Conservation (phyloP, 2,888 invertebrate genomes). For the Cylloceria caligata region DNA sequence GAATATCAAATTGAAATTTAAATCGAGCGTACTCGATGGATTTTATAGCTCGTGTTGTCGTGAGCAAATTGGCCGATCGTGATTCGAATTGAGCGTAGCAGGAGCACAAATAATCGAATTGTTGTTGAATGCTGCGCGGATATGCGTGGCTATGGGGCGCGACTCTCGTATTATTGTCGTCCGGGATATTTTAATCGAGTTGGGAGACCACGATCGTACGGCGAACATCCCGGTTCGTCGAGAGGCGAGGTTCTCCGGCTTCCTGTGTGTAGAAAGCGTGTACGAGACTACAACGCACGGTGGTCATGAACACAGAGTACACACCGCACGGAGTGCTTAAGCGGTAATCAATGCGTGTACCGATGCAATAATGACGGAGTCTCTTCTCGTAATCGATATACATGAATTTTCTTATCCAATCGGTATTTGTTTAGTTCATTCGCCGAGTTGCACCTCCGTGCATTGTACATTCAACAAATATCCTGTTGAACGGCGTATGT, state of each 20-base stretch:
- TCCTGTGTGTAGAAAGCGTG: constrained; percentile 77
- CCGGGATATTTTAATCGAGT: constrained; percentile 53
- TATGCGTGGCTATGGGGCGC: constrained; percentile 10
- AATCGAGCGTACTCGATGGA: constrained; percentile 7
- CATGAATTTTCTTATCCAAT: not conserved
- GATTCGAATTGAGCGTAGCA: constrained; percentile 4
- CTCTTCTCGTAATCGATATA: not conserved
- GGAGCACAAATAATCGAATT: constrained; percentile 19
- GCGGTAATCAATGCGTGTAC: constrained; percentile 29
- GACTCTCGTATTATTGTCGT: constrained; percentile 25
- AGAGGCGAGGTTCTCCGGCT: constrained; percentile 64
- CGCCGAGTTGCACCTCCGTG: not conserved
- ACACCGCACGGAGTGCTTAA: not conserved
- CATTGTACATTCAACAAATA: not conserved
- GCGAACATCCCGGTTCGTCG: constrained; percentile 41
- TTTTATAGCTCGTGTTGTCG: not conserved
- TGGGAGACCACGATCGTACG: constrained; percentile 20
- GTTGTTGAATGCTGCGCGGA: not conserved
- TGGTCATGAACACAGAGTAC: not conserved
- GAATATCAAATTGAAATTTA: constrained; percentile 17
- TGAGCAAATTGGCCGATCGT: constrained; percentile 34
- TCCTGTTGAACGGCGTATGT: constrained; percentile 1
- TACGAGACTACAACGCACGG: constrained; percentile 49
- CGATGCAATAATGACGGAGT: not conserved
- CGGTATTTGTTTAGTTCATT: not conserved